phyloP scores from a whole-genome alignment of 2,797 vertebrate genomes.

The Pristis pectinata region DNA sequence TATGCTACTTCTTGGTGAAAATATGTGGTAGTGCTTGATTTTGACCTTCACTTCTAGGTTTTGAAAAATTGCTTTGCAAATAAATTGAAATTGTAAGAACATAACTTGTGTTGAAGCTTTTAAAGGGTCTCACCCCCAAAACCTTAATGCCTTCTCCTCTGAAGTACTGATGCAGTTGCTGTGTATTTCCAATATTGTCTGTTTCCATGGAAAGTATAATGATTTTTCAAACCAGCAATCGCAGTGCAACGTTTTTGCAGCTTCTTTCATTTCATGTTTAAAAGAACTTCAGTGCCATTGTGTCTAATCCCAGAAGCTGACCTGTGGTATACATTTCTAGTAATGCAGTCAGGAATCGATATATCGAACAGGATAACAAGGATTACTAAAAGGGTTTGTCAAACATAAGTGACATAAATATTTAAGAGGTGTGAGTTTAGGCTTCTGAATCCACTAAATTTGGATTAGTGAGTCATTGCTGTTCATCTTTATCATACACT shows the following conservation, averaged over 20 bases:
- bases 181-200: neutral
- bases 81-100: neutral
- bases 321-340: slow-evolving; percentile 26
- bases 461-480: slow-evolving; percentile 11
- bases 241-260: neutral
- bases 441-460: slow-evolving; percentile 17
- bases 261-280: slow-evolving; percentile 3
- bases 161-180: neutral
- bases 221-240: slow-evolving; percentile 25
- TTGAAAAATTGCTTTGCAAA: neutral
- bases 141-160: neutral
- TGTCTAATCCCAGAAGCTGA: slow-evolving; percentile 27
- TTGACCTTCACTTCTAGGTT: neutral
- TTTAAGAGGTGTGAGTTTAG: slow-evolving; percentile 22
- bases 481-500: neutral
- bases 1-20: neutral
- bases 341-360: slow-evolving; percentile 28
- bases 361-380: neutral
- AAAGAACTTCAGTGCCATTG: slow-evolving; percentile 16
- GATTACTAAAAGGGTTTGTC: slow-evolving; percentile 31
- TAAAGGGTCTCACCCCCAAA: neutral
- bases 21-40: neutral
- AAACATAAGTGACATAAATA: slow-evolving; percentile 32
- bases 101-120: neutral
- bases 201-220: neutral